These are phyloP conservation scores for Manduca sexta DNA, from an alignment of 1,140 invertebrate genomes.

Conservation along the genomic window DNA sequence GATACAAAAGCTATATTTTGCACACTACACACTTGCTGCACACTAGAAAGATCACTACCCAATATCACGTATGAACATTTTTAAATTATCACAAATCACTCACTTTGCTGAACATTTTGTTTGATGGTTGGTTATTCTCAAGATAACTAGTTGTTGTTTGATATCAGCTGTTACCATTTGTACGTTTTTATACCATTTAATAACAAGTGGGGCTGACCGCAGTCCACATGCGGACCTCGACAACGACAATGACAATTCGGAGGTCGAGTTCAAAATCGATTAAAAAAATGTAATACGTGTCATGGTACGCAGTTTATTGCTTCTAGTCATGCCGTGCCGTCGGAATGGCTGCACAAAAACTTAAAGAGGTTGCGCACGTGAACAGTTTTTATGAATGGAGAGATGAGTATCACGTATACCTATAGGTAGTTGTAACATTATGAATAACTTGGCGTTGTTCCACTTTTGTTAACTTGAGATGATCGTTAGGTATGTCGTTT, in stretches of 20 bases:
- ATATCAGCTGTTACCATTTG: conserved; percentile 23
- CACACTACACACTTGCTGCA: too few relatives aligned
- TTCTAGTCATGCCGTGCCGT: conserved; percentile 12
- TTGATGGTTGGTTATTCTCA: conserved; percentile 18
- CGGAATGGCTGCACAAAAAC: too few relatives aligned
- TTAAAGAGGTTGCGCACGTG: too few relatives aligned
- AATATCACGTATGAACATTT: too few relatives aligned
- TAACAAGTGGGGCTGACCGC: conserved; percentile 35
- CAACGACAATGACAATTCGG: conserved; percentile 27
- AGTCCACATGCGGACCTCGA: conserved; percentile 30
- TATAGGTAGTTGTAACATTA: too few relatives aligned
- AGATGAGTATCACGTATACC: too few relatives aligned
- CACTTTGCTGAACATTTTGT: conserved; percentile 39
- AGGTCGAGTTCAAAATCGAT: conserved; percentile 31
- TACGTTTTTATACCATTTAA: conserved; percentile 47
- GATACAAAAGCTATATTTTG: too few relatives aligned
- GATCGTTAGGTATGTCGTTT: too few relatives aligned
- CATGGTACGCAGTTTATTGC: conserved; percentile 29
- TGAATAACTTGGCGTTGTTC: too few relatives aligned
- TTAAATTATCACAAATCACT: conserved; percentile 14
- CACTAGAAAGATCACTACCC: too few relatives aligned
- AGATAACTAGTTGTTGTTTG: conserved; percentile 31
- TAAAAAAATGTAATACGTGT: conserved; percentile 33
- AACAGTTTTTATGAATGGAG: too few relatives aligned
- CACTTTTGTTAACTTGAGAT: too few relatives aligned